Evolutionary conservation across 2,113 vertebrate species (phyloP).

Genomic region (Atrichornis clamosus): DNA sequence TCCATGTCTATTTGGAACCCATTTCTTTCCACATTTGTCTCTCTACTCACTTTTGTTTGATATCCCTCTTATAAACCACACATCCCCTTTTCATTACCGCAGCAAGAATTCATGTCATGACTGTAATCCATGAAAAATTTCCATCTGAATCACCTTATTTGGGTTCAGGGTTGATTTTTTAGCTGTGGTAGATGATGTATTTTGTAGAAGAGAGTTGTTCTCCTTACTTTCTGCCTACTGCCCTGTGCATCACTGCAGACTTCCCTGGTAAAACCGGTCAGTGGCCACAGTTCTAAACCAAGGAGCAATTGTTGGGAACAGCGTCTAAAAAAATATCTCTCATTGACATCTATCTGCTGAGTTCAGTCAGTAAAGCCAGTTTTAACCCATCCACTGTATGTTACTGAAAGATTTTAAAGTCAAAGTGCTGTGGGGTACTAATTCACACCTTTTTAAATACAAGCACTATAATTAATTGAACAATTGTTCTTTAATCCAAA

Average conservation of each 20-base stretch:
- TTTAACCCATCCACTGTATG: not conserved
- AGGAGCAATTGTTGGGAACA: not conserved
- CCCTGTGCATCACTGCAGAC: not conserved
- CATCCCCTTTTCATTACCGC: not conserved
- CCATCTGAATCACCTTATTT: not conserved
- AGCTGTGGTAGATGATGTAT: not conserved
- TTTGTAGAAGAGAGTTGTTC: not conserved
- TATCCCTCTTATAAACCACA: not conserved
- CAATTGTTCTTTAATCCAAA: not conserved
- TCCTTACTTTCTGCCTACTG: not conserved
- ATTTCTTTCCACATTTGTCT: not conserved
- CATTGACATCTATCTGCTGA: not conserved
- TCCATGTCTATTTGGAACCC: not conserved
- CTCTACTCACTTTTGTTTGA: not conserved
- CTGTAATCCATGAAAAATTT: not conserved
- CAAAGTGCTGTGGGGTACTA: not conserved
- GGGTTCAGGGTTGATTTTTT: not conserved
- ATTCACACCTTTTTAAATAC: not conserved
- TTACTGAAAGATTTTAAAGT: not conserved
- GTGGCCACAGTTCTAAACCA: not conserved
- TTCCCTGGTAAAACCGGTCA: not conserved
- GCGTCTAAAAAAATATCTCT: not conserved
- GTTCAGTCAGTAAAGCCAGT: not conserved
- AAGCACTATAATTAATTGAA: not conserved
- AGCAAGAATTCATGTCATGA: not conserved